Evolutionary conservation across 2,888 invertebrate genomes (phyloP).

Genomic region (Agrotis exclamationis): DNA sequence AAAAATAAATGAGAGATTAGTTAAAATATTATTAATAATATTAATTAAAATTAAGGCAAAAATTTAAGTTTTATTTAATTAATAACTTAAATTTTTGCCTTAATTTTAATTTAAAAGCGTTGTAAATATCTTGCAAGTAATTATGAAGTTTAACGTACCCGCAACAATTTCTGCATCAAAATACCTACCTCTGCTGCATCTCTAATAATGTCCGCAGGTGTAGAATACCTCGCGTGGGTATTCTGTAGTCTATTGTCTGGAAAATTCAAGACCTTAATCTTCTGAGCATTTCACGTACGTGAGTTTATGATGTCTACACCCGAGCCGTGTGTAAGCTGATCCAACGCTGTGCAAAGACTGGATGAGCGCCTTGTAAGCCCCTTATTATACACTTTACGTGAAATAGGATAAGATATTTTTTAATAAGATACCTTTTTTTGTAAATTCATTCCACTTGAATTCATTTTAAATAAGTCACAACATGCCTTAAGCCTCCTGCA

Average conservation of each 20-base stretch:
- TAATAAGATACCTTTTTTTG: background rate
- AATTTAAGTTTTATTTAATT: too few relatives aligned
- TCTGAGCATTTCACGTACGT: slow-evolving; percentile 64
- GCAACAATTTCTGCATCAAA: slow-evolving; percentile 12
- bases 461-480: background rate
- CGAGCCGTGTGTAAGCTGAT: slow-evolving; percentile 59
- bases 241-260: slow-evolving; percentile 67
- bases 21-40: too few relatives aligned
- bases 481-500: too few relatives aligned
- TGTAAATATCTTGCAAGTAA: background rate
- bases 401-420: slow-evolving; percentile 32
- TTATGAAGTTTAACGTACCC: background rate
- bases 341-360: slow-evolving; percentile 49
- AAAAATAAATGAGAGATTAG: too few relatives aligned
- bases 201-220: slow-evolving; percentile 49
- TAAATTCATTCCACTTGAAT: background rate
- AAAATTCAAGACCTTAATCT: slow-evolving; percentile 71
- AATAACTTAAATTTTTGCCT: too few relatives aligned
- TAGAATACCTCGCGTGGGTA: slow-evolving; percentile 51
- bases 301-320: slow-evolving; percentile 63
- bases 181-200: slow-evolving; percentile 7
- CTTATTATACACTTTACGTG: slow-evolving; percentile 35
- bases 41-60: too few relatives aligned
- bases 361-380: slow-evolving; percentile 47
- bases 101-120: too few relatives aligned